Base-by-base conservation (phyloP, 2,113 vertebrate genomes). In the Hyperoodon ampullatus region DNA sequence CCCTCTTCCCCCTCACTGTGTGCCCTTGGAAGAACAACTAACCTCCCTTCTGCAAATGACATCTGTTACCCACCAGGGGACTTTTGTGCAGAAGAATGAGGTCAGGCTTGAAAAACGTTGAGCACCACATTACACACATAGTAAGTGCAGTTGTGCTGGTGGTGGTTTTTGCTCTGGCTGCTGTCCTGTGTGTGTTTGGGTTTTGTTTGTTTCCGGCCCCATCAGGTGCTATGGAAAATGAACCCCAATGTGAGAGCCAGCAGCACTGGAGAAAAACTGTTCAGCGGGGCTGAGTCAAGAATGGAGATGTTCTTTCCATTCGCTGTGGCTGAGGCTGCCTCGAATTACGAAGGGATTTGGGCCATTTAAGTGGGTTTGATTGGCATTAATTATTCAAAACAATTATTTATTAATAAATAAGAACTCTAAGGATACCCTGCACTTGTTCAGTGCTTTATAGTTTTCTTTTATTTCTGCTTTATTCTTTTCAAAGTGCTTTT, bases 361-460 rank as follows among this genome's bases (percentile, higher is more conserved):
- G 92, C 88, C 94, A 95, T 66, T 96, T 98, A 97, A 96, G 83
- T 71, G 16, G 39, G 87, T 89, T 95, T 95, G 94, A 95, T 96
- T 90, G 94, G 44, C 83, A 97, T 98, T 87, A 96, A 97, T 97
- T 95, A 97, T 98, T 98, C 24, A 97, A 94, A 95, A 87, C 81
- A 93, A 95, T 93, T 63, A 97, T 87, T 97, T 98, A 95, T 98
- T 98, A 97, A 98, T 97, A 96, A 96, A 72, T 70, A 91, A 97
- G 72, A 90, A 85, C 60, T 30, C 58, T 61, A 81, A 87, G 96
- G 77, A 90, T 97, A 83, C 19, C 72, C 84, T 47, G 3, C 14
- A 58, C 96, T 97, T 97, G 75, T 95, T 96, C 93, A 6, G 82
- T 82, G 95, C 95, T 92, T 97, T 72, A 81, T 90, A 83, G 87